These are phyloP conservation scores for Lepus townsendii DNA, from an alignment of 2,797 vertebrate genomes.

Conservation along the genomic window DNA sequence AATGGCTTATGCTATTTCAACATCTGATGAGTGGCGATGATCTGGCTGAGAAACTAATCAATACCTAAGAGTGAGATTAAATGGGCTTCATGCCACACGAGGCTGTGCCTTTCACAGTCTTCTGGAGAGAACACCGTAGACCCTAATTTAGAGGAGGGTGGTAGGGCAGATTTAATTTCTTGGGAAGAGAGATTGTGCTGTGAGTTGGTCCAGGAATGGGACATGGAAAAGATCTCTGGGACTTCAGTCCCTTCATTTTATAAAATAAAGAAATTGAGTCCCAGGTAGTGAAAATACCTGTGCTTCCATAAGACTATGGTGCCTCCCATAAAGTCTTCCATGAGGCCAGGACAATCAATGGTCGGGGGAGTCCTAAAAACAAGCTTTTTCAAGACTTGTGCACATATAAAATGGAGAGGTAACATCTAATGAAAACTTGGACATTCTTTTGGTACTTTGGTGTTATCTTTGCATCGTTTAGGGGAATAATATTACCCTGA, in stretches of 20 bases:
- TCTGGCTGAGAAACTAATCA: not conserved
- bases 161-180: not conserved
- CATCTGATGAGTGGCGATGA: not conserved
- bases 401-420: not conserved
- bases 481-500: not conserved
- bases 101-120: not conserved
- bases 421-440: not conserved
- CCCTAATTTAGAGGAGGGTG: not conserved
- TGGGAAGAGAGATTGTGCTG: not conserved
- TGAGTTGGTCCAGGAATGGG: not conserved
- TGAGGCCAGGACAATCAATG: not conserved
- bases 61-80: not conserved
- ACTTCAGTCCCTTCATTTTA: not conserved
- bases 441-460: not conserved
- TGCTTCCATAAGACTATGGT: not conserved
- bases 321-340: not conserved
- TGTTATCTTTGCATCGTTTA: not conserved
- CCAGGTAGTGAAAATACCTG: not conserved
- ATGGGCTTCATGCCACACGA: not conserved
- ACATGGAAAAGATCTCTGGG: not conserved
- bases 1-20: not conserved
- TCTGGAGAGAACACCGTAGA: not conserved
- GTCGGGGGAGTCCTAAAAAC: no score
- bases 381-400: not conserved
- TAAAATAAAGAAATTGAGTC: not conserved